These are phyloP conservation scores for Dryobotodes eremita DNA, from an alignment of 2,888 invertebrate species.

Conservation along the genomic window DNA sequence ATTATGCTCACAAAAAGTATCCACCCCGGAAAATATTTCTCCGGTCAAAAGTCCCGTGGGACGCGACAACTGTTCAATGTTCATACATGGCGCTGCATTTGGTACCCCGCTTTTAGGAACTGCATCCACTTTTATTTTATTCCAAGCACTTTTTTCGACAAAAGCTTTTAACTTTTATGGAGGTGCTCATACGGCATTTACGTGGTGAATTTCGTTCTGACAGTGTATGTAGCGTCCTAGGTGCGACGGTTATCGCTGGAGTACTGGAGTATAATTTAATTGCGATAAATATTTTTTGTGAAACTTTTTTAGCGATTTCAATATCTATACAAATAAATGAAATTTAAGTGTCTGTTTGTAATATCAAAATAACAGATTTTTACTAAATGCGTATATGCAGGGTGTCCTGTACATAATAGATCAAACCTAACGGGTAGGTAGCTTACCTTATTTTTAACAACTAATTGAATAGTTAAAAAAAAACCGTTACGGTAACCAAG, in stretches of 20 bases:
- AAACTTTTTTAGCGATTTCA: not conserved
- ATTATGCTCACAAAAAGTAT: conserved; percentile 69
- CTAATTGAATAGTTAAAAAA: too few species aligned
- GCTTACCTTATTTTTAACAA: too few species aligned
- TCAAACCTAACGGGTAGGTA: too few species aligned
- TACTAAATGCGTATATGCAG: too few species aligned
- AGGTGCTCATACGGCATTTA: conserved; percentile 83
- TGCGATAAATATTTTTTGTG: not conserved
- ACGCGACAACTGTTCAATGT: conserved; percentile 80
- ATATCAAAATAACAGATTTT: too few species aligned
- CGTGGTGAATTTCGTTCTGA: conserved; percentile 76
- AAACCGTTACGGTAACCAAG: too few species aligned
- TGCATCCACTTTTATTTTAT: conserved; percentile 84
- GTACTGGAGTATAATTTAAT: not conserved
- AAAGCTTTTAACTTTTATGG: conserved; percentile 89
- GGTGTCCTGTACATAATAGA: too few species aligned
- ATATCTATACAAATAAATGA: not conserved
- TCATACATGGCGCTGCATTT: conserved; percentile 75
- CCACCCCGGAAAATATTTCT: conserved; percentile 78
- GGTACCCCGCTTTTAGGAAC: conserved; percentile 81
- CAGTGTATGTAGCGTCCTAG: conserved; percentile 53
- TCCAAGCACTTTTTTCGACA: conserved; percentile 82
- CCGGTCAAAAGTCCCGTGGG: conserved; percentile 82
- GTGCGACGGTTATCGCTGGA: not conserved
- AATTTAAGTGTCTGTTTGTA: too few species aligned